Evolutionary conservation across 1,140 invertebrate genomes (phyloP), one percentile per base, ranked within the genome.

Genomic region (Drosophila nikananu): DNA sequence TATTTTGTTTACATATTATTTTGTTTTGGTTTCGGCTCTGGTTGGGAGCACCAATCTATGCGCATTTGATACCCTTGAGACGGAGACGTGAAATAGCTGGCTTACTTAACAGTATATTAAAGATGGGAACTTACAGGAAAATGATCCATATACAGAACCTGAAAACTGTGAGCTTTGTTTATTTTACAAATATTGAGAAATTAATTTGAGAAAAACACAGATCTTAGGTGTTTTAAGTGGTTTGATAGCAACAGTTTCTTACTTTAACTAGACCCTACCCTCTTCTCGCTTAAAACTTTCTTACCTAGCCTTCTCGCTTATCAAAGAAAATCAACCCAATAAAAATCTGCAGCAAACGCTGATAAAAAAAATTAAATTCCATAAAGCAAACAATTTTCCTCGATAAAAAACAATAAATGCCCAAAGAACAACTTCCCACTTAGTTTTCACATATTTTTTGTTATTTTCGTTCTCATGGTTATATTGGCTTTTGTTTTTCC

Each of bases 1-100:
- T 87, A 66, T 77, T 60, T 60, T 87, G 77, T 89, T 83, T 75
- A 83, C 75, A 72, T 67, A 81, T 61, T 51, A 62, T 80, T 80
- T 73, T 71, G 67, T 67, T 71, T 71, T 55, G 63, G 62, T 67
- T 67, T 63, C 25, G 35, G 35, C 59, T 67, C 3, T 27, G 30
- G 35, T 8, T 67, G 7, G 6, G 8, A 62, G 17, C 55, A 32
- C 5, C 17, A 61, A n/a, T 32, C 46, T 44, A 52, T 44, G 23
- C 27, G 21, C 21, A 44, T n/a, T 27, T n/a, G 30, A 67, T 66
- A 64, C 32, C 65, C 65, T 49, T 64, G 65, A 19, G 12, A 35
- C 25, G 17, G 10, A 19, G 19, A 44, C 54, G 32, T 23, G 0
- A 23, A 55, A 27, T 27, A 17, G 5, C 23, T 9, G 21, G 17